Percentiles rank a stretch among this genome's conserved stretches.
These are phyloP conservation scores for Microchrysa polita DNA, from an alignment of 2,888 invertebrate species.

Conservation along the genomic window DNA sequence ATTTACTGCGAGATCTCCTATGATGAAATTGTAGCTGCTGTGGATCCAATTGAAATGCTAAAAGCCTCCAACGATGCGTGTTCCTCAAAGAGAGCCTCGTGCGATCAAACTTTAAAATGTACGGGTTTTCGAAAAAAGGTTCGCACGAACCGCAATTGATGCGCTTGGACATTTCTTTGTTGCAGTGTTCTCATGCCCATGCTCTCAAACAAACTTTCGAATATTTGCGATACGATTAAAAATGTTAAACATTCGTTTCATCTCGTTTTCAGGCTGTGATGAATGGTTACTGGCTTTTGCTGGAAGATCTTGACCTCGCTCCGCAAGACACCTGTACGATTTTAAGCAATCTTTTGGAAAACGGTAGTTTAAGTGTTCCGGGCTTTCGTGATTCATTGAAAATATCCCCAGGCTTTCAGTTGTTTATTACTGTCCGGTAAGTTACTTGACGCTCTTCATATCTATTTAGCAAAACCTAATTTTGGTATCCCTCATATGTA, in stretches of 20 bases:
- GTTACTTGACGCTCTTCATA: background rate
- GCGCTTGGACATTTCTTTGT: too few relatives aligned
- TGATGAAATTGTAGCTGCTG: too few relatives aligned
- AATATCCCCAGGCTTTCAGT: slow-evolving; percentile 86
- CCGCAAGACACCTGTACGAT: slow-evolving; percentile 92
- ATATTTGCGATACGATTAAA: too few relatives aligned
- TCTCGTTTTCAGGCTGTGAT: slow-evolving; percentile 70
- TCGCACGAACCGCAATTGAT: too few relatives aligned
- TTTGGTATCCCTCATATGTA: background rate
- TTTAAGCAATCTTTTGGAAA: slow-evolving; percentile 85
- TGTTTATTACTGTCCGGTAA: slow-evolving; percentile 90
- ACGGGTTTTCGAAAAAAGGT: too few relatives aligned
- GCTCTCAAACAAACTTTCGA: too few relatives aligned
- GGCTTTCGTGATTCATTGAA: slow-evolving; percentile 86
- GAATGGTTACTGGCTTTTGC: slow-evolving; percentile 88
- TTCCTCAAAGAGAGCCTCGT: too few relatives aligned
- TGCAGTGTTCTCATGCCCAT: too few relatives aligned
- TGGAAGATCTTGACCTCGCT: slow-evolving; percentile 96
- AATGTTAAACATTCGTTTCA: background rate
- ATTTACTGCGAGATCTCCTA: too few relatives aligned
- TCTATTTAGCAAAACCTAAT: background rate
- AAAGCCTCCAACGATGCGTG: too few relatives aligned
- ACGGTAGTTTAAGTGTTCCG: slow-evolving; percentile 82
- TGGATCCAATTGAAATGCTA: too few relatives aligned
- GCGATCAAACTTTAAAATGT: too few relatives aligned